phyloP scores from a whole-genome alignment of 1,140 invertebrate species.

The Calycopis cecrops region DNA sequence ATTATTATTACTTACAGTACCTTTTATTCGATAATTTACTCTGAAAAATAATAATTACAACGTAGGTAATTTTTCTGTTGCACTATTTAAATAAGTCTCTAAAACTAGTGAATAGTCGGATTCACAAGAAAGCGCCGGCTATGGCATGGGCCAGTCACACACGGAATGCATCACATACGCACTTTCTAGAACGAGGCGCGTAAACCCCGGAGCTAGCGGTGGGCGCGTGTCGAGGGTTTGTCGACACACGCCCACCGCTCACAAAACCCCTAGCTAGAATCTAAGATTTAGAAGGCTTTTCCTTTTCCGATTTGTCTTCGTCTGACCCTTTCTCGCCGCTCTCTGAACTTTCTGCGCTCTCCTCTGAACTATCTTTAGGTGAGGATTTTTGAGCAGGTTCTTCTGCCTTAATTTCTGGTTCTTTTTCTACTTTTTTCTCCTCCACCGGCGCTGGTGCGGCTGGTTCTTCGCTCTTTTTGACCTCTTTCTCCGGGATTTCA shows the following conservation, averaged over 20 bases:
- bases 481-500: constrained; percentile 26
- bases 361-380: constrained; percentile 43
- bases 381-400: constrained; percentile 35
- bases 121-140: constrained; percentile 33
- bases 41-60: constrained; percentile 69
- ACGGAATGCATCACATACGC: constrained; percentile 42
- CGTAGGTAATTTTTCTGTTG: constrained; percentile 62
- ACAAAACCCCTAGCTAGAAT: constrained; percentile 34
- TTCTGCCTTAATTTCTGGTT: constrained; percentile 22
- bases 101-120: constrained; percentile 60
- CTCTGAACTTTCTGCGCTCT: constrained; percentile 42
- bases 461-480: constrained; percentile 14
- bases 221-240: constrained; percentile 62
- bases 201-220: constrained; percentile 36
- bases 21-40: constrained; percentile 72
- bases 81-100: constrained; percentile 72
- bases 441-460: constrained; percentile 2
- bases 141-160: constrained; percentile 35
- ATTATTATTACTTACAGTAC: constrained; percentile 69
- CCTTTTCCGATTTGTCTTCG: constrained; percentile 39
- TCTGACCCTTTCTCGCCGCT: constrained; percentile 32
- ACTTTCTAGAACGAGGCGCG: constrained; percentile 23
- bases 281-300: constrained; percentile 43
- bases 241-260: constrained; percentile 66
- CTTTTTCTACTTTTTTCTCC: constrained; percentile 15